Base-by-base conservation (phyloP, 2,888 invertebrate species). In the Agrotis clavis region DNA sequence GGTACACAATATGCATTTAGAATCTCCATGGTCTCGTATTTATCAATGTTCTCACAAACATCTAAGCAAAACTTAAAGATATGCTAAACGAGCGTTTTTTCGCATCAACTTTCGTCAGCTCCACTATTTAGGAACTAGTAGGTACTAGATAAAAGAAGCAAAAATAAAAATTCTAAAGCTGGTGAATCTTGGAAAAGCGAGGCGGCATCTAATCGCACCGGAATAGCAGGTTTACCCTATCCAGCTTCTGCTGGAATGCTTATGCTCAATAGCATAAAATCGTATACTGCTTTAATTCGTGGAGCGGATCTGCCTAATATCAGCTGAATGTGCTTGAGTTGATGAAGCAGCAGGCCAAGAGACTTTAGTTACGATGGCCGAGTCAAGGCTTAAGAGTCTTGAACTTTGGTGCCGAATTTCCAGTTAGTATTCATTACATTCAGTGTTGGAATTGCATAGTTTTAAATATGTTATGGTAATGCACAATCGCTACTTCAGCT, bases 311-410 rank as follows among this genome's bases (percentile, higher is more conserved):
- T 18, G 14, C n/a, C 25, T 45, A 25, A 45, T 45, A 41, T 14
- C 11, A 45, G 16, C 25, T 60, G 16, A n/a, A 60, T 60, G 65
- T n/a, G 25, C 14, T 64, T 62, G 30, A 61, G 14, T 16, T 6
- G 21, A 9, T 56, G 57, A 25, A 62, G 16, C 30, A 30, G 30
- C 47, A 9, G 9, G 19, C 14, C 35, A 48, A 21, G 63, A 18
- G 18, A 2, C 18, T 35, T 65, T 6, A 66, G 35, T 14, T 21
- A 30, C 9, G 9, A 64, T 16, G 14, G 35, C 66, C 9, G 14
- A 19, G 19, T 48, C 48, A 14, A 47, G 30, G 13, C 4, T 63
- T 7, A 7, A 45, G 13, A 47, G 16, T 16, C 45, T 60, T 65
- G 14, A 50, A 21, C 18, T 18, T 35, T 14, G n/a, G 21, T 6